Evolutionary conservation across 2,888 invertebrate species (phyloP).

Genomic region (Rhogogaster chlorosoma): DNA sequence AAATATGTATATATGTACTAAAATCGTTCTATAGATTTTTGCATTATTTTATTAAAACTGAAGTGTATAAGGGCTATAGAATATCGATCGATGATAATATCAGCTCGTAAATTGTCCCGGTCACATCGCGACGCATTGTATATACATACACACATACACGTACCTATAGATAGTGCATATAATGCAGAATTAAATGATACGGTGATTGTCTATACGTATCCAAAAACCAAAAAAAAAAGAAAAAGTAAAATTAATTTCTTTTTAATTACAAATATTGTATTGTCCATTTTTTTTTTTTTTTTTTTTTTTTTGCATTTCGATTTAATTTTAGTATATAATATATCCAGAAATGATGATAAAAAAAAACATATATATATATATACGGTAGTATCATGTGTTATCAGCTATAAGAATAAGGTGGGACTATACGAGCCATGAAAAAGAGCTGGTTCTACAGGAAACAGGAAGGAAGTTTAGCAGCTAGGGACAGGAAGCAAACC

Average conservation of each 20-base stretch:
- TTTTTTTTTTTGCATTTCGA: too few relatives aligned
- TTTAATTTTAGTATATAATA: too few relatives aligned
- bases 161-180: not conserved
- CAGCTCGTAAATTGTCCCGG: not conserved
- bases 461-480: slow-evolving; percentile 23
- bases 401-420: not conserved
- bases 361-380: too few relatives aligned
- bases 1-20: not conserved
- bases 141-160: not conserved
- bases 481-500: not conserved
- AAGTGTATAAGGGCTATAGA: not conserved
- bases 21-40: not conserved
- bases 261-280: too few relatives aligned
- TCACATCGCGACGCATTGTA: not conserved
- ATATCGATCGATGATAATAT: slow-evolving; percentile 6
- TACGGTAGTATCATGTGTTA: too few relatives aligned
- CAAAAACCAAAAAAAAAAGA: too few relatives aligned
- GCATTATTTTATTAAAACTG: not conserved
- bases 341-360: too few relatives aligned
- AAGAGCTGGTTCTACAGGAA: not conserved
- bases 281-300: too few relatives aligned
- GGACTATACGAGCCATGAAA: not conserved
- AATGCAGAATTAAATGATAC: not conserved
- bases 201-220: too few relatives aligned
- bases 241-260: too few relatives aligned